These are phyloP conservation scores for Rhabdornis inornatus DNA, from an alignment of 2,113 vertebrate species.

Conservation along the genomic window DNA sequence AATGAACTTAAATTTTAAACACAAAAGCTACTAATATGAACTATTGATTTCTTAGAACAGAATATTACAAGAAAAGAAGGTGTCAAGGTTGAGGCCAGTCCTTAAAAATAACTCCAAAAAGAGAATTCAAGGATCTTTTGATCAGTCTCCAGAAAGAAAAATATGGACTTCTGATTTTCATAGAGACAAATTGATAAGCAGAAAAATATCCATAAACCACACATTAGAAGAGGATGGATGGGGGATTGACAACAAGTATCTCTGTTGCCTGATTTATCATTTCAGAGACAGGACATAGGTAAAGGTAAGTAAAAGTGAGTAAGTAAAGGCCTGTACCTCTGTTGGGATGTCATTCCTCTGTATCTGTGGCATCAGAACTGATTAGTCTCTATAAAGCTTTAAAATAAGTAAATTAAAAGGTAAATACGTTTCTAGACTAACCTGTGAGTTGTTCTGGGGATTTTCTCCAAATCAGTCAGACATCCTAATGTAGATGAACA, in stretches of 20 bases:
- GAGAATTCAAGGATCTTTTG: neutral
- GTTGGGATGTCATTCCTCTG: neutral
- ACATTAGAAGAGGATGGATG: neutral
- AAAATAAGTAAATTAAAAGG: neutral
- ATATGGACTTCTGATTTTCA: neutral
- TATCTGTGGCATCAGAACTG: neutral
- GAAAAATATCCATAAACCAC: neutral
- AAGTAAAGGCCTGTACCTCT: neutral
- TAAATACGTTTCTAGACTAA: neutral
- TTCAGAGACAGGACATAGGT: neutral
- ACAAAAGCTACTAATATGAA: neutral
- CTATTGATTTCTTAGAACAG: neutral
- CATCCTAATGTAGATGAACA: neutral
- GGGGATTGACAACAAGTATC: neutral
- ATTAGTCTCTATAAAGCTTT: neutral
- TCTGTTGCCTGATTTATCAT: neutral
- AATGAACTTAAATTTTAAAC: neutral
- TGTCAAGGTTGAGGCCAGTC: neutral
- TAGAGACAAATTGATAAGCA: neutral
- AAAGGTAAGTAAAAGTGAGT: neutral
- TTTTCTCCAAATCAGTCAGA: neutral
- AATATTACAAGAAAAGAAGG: neutral
- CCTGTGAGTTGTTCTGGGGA: neutral
- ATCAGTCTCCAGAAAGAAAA: neutral
- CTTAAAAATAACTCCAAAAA: neutral